These are phyloP conservation scores for Dromaius novaehollandiae DNA, from an alignment of 2,113 vertebrate species.

Conservation along the genomic window DNA sequence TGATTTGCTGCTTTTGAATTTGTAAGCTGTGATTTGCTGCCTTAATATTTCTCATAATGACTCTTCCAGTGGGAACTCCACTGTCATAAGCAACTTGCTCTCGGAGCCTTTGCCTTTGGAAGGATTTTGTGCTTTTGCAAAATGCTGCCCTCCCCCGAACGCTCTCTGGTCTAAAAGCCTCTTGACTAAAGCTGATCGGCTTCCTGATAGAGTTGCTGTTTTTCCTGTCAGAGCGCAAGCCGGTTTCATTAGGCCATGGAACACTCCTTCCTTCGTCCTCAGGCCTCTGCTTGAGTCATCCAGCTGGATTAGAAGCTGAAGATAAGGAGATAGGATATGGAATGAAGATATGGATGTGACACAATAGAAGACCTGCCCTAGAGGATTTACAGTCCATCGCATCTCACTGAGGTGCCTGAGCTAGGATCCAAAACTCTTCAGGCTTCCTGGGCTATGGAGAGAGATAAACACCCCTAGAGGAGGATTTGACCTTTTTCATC, in stretches of 20 bases:
- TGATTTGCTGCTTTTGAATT: constrained; percentile 15
- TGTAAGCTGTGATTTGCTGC: constrained; percentile 31
- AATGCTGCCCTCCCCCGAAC: background rate
- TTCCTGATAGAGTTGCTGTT: background rate
- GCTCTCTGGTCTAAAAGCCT: background rate
- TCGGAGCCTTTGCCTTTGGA: background rate
- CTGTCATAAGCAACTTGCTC: background rate
- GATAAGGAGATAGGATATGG: background rate
- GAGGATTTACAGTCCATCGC: background rate
- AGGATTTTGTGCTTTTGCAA: background rate
- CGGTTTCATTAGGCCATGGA: background rate
- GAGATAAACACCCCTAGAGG: background rate
- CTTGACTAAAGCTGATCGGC: background rate
- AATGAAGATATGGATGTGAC: background rate
- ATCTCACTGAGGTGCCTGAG: background rate
- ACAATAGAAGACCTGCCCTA: background rate
- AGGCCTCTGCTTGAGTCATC: background rate
- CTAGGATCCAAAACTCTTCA: background rate
- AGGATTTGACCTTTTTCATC: background rate
- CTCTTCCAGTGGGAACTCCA: background rate
- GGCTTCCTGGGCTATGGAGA: background rate
- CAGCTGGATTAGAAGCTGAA: constrained; percentile 3
- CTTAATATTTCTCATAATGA: background rate
- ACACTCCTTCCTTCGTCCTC: background rate
- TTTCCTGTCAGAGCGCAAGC: background rate